A percentile compares a stretch with the other conserved stretches of the same genome.
These are phyloP conservation scores for Drosophila serrata DNA, from an alignment of 1,140 invertebrate species.

Conservation along the genomic window DNA sequence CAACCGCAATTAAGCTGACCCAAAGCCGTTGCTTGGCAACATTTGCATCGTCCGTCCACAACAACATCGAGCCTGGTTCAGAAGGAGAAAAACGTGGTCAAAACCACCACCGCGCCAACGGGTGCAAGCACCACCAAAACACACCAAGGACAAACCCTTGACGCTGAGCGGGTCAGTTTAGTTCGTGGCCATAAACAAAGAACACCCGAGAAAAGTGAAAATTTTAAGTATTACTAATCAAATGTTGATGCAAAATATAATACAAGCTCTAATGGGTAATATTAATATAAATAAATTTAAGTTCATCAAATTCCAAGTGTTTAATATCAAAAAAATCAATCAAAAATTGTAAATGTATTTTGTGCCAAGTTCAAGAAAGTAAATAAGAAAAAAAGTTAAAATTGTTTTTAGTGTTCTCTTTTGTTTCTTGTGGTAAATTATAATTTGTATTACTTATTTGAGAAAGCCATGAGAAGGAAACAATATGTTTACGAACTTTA, in stretches of 20 bases:
- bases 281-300: background rate
- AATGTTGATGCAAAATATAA: slow-evolving; percentile 8
- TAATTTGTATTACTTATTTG: no score
- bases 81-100: slow-evolving; percentile 44
- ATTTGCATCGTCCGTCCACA: slow-evolving; percentile 10
- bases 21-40: slow-evolving; percentile 69
- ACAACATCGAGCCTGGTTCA: slow-evolving; percentile 37
- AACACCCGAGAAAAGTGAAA: slow-evolving; percentile 23
- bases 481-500: no score
- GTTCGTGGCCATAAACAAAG: slow-evolving; percentile 32
- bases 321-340: background rate
- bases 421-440: no score
- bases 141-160: slow-evolving; percentile 45
- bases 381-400: background rate
- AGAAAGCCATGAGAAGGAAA: no score
- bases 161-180: slow-evolving; percentile 53
- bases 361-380: background rate
- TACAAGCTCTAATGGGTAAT: slow-evolving; percentile 2
- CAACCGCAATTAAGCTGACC: slow-evolving; percentile 78
- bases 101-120: slow-evolving; percentile 59
- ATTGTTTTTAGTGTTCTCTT: no score
- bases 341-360: background rate
- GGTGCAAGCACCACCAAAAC: slow-evolving; percentile 26
- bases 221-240: background rate
- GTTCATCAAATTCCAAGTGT: background rate